Conservation (phyloP, 2,888 invertebrate species). For the Baronia brevicornis region DNA sequence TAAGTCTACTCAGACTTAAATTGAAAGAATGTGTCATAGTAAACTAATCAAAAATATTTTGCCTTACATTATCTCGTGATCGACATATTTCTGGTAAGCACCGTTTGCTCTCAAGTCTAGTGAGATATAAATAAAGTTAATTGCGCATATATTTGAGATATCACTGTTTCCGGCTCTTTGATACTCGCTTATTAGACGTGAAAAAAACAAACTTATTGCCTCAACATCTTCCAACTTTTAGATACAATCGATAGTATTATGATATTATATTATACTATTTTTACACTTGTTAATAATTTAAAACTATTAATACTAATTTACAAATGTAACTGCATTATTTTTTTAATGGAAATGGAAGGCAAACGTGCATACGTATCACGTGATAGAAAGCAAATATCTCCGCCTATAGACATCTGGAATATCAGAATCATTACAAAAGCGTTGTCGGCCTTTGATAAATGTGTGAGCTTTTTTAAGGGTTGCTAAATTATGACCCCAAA, state of each 20-base stretch:
- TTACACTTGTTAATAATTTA: neutral
- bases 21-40: slow-evolving; percentile 9
- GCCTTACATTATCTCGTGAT: slow-evolving; percentile 8
- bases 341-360: too few species aligned
- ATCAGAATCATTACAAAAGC: too few species aligned
- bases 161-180: slow-evolving; percentile 11
- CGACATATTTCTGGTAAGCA: slow-evolving; percentile 9
- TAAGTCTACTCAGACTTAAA: too few species aligned
- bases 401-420: too few species aligned
- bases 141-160: slow-evolving; percentile 11
- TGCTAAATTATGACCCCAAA: too few species aligned
- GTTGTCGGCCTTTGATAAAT: too few species aligned
- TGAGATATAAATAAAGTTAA: slow-evolving; percentile 13
- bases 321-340: too few species aligned
- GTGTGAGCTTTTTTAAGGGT: too few species aligned
- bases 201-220: neutral
- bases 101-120: slow-evolving; percentile 4
- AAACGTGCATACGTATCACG: too few species aligned
- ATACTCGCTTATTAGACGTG: slow-evolving; percentile 7
- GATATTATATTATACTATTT: too few species aligned
- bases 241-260: too few species aligned
- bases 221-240: neutral
- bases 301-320: neutral
- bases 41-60: slow-evolving; percentile 10
- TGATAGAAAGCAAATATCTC: too few species aligned